Evolutionary conservation across 2,888 invertebrate genomes (phyloP).

Genomic region (Endomychus coccineus): DNA sequence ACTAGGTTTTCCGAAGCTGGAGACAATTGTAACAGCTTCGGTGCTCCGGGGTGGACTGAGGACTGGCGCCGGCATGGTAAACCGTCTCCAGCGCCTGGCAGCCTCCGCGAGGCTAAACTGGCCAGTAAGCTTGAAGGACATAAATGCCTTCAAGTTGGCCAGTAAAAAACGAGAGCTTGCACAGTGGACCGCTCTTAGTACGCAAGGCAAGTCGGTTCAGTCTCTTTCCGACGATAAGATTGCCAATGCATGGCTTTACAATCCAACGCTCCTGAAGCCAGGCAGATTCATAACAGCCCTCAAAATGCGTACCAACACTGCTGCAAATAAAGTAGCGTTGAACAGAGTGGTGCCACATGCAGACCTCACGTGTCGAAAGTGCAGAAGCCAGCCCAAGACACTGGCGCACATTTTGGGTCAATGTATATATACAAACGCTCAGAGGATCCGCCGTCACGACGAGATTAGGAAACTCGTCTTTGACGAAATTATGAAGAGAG

Average conservation of each 20-base stretch:
- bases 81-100: constrained; percentile 24
- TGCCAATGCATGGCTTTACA: constrained; percentile 23
- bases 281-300: constrained; percentile 28
- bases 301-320: constrained; percentile 29
- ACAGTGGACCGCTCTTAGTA: constrained; percentile 23
- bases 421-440: constrained; percentile 22
- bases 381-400: constrained; percentile 28
- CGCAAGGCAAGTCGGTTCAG: constrained; percentile 25
- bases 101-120: constrained; percentile 19
- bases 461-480: constrained; percentile 19
- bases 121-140: constrained; percentile 17
- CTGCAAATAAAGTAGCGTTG: constrained; percentile 24
- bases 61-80: constrained; percentile 20
- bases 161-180: constrained; percentile 25
- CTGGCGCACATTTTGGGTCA: constrained; percentile 31
- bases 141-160: constrained; percentile 10
- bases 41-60: constrained; percentile 20
- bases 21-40: constrained; percentile 18
- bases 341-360: constrained; percentile 23
- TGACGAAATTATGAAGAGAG: constrained; percentile 7
- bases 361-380: constrained; percentile 29
- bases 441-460: constrained; percentile 24
- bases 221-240: constrained; percentile 23
- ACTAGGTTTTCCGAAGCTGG: constrained; percentile 30
- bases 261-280: constrained; percentile 19